Evolutionary conservation across 2,888 invertebrate species (phyloP), one percentile per base, ranked within the genome.

Genomic region (Melanchra persicariae): DNA sequence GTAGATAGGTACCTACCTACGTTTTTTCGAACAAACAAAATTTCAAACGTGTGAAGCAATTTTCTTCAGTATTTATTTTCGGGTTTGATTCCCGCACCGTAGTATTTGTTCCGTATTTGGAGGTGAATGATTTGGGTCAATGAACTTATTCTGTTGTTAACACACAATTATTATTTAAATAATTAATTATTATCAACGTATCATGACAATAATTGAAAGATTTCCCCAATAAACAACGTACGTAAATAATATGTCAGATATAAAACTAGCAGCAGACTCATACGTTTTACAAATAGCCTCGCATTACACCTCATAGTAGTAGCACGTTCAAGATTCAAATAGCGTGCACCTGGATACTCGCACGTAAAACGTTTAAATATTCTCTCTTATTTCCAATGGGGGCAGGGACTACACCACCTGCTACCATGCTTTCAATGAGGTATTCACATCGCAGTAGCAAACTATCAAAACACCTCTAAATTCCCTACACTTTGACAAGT

Each of bases 271-370:
- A 37, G 17, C n/a, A 47, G 47, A 47, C 15, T 17, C 37, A 30
- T 51, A 30, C 30, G 22, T 67, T 22, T 15, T 30, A 67, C 8
- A 67, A 65, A 67, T 30, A 15, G 12, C 22, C 1, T 19, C 26
- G 4, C 22, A 8, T 34, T 34, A 34, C 8, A 34, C 34, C 34
- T 34, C 34, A 34, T 22, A 3, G 26, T 22, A 1, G 49, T 22
- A 22, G 40, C 12, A 65, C 26, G n/a, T 65, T 40, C 15, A 67
- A 66, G 19, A 52, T 40, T 26, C 12, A 37, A 15, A 30, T 52
- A 30, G 6, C 17, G 49, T 19, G 22, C 51, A 66, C 15, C 19
- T 52, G 40, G 19, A 26, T 1, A 12, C 64, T 37, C 9, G 19
- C 34, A 22, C 22, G 10, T 34, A 49, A 34, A 7, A 62, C n/a